Percentiles rank a stretch among this genome's conserved stretches.
These are phyloP conservation scores for Catocala sponsa DNA, from an alignment of 2,888 invertebrate genomes.

Conservation along the genomic window DNA sequence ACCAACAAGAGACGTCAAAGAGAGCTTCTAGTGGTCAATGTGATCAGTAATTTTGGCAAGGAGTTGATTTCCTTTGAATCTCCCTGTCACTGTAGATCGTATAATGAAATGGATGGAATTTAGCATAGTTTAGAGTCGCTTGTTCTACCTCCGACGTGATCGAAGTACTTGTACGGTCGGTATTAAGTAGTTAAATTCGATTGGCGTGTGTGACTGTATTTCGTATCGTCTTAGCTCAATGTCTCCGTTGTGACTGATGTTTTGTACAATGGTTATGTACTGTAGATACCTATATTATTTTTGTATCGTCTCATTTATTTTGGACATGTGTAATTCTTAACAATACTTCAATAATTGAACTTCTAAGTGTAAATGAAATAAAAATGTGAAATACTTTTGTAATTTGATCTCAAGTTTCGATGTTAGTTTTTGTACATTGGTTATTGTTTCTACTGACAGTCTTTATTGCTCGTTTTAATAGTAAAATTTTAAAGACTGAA, in stretches of 20 bases:
- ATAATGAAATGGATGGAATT: too few species aligned
- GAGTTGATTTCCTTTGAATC: too few species aligned
- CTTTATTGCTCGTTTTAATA: slow-evolving; percentile 72
- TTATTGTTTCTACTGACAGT: slow-evolving; percentile 59
- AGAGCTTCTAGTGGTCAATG: too few species aligned
- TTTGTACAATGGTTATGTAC: slow-evolving; percentile 55
- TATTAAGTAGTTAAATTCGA: slow-evolving; percentile 16
- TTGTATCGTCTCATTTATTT: slow-evolving; percentile 39
- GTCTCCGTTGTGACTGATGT: slow-evolving; percentile 65
- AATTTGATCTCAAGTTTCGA: slow-evolving; percentile 44
- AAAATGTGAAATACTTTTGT: slow-evolving; percentile 34
- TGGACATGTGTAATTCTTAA: slow-evolving; percentile 26
- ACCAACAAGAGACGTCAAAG: too few species aligned
- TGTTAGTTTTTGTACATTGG: slow-evolving; percentile 59
- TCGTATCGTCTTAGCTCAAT: slow-evolving; percentile 72
- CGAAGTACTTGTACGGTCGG: too few species aligned
- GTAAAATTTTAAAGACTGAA: slow-evolving; percentile 86
- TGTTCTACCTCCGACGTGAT: too few species aligned
- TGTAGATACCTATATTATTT: slow-evolving; percentile 48
- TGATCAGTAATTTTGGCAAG: too few species aligned
- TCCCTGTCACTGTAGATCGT: too few species aligned
- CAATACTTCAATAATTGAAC: slow-evolving; percentile 25
- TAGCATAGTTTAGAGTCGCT: too few species aligned
- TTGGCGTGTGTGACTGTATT: slow-evolving; percentile 46
- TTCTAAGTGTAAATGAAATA: slow-evolving; percentile 13